phyloP scores from a whole-genome alignment of 92 coral and sea anemone species.

The Siderastrea radians region DNA sequence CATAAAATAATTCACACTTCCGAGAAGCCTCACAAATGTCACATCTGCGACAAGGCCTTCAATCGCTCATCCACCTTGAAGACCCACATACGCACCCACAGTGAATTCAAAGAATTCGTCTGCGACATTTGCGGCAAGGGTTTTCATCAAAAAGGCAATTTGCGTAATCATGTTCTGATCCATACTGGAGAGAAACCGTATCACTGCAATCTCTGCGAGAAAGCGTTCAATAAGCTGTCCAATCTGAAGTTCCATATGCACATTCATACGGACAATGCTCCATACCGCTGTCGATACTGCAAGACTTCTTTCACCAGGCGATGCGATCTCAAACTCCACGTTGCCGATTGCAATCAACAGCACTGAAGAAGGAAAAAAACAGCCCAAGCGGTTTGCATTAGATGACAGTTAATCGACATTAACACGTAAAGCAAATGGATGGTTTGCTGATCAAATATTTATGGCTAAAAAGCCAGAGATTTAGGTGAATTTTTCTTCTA shows the following conservation, averaged over 20 bases:
- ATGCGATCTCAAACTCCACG: slow-evolving; percentile 96
- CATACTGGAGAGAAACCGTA: slow-evolving; percentile 99
- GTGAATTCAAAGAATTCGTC: slow-evolving; percentile 89
- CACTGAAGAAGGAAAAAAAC: slow-evolving; percentile 30
- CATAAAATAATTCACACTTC: slow-evolving; percentile 98
- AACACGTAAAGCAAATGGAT: slow-evolving; percentile 57
- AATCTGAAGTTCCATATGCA: slow-evolving; percentile 97
- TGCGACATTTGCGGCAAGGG: slow-evolving; percentile 97
- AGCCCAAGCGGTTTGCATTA: slow-evolving; percentile 38
- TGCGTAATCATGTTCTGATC: slow-evolving; percentile 95
- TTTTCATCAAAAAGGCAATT: slow-evolving; percentile 99
- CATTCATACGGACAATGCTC: slow-evolving; percentile 97
- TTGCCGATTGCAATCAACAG: slow-evolving; percentile 58
- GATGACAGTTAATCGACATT: slow-evolving; percentile 58
- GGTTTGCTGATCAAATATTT: slow-evolving; percentile 58
- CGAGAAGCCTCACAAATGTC: slow-evolving; percentile 97
- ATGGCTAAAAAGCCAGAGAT: slow-evolving; percentile 25
- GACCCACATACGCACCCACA: slow-evolving; percentile 98
- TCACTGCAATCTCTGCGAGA: slow-evolving; percentile 91
- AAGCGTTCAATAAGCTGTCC: slow-evolving; percentile 98
- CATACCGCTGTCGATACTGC: slow-evolving; percentile 95
- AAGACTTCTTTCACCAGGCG: slow-evolving; percentile 90
- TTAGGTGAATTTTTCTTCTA: slow-evolving; percentile 19
- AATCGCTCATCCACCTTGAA: slow-evolving; percentile 99
- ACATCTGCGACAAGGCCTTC: slow-evolving; percentile 96